Conservation (phyloP, 1,140 invertebrate genomes). For the Lucilia cuprina region DNA sequence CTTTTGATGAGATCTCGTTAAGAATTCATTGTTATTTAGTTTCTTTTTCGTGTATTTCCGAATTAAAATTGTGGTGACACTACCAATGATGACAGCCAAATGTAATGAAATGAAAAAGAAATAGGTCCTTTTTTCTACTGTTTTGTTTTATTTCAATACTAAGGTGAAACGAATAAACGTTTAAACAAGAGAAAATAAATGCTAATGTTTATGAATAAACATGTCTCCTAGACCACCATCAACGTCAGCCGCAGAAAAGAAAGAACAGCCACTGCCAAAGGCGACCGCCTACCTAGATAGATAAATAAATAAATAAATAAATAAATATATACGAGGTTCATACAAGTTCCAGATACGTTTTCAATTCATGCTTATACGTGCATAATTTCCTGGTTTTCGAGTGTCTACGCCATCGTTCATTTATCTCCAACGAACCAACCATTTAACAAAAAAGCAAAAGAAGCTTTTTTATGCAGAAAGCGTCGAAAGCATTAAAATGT, state of each 20-base stretch:
- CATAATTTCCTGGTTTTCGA: not conserved
- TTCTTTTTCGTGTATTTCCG: not conserved
- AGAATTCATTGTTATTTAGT: conserved; percentile 27
- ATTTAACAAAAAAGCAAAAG: not conserved
- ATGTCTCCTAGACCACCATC: conserved; percentile 9
- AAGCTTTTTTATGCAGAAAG: conserved; percentile 18
- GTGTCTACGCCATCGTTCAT: not conserved
- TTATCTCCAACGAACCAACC: not conserved
- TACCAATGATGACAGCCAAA: not conserved
- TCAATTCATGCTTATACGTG: conserved; percentile 30
- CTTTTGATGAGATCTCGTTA: conserved; percentile 33
- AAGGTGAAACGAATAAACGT: not conserved
- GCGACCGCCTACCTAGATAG: not conserved
- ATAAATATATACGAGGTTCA: not conserved
- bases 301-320: not conserved
- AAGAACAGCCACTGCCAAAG: not conserved
- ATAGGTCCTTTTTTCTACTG: conserved; percentile 8
- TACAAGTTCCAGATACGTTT: not conserved
- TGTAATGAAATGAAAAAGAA: not conserved
- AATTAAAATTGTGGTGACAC: conserved; percentile 24
- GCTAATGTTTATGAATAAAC: conserved; percentile 25
- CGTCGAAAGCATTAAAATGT: conserved; percentile 30
- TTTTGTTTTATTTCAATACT: no score
- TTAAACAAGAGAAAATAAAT: not conserved
- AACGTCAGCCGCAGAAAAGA: not conserved